These are phyloP conservation scores for Psococerastis gibbosa DNA, from an alignment of 2,888 invertebrate genomes.

Conservation along the genomic window DNA sequence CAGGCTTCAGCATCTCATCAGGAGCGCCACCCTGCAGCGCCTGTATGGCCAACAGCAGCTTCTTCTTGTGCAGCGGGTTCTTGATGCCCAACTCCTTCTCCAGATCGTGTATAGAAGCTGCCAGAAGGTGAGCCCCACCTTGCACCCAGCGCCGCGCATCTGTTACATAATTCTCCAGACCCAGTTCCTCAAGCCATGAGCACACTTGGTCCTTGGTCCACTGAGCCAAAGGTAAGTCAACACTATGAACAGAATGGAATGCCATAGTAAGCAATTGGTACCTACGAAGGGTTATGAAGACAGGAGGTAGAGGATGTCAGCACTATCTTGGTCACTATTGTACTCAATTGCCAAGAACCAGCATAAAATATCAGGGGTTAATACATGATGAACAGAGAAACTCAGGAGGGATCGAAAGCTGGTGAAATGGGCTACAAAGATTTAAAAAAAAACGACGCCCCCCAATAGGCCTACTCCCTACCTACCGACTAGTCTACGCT, in stretches of 20 bases:
- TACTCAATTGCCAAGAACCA: too few species aligned
- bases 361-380: too few species aligned
- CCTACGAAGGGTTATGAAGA: too few species aligned
- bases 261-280: too few species aligned
- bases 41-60: constrained; percentile 47
- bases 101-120: constrained; percentile 57
- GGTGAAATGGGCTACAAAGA: too few species aligned
- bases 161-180: constrained; percentile 55
- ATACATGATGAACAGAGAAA: too few species aligned
- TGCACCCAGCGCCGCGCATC: constrained; percentile 72
- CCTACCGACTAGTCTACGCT: too few species aligned
- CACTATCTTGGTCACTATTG: constrained; percentile 15
- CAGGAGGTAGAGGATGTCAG: too few species aligned
- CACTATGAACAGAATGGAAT: constrained; percentile 11
- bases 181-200: constrained; percentile 61
- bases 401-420: too few species aligned
- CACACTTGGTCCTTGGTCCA: constrained; percentile 67
- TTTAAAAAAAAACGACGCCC: too few species aligned
- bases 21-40: constrained; percentile 38
- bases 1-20: constrained; percentile 29
- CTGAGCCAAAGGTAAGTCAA: constrained; percentile 41
- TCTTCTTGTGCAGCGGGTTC: constrained; percentile 78
- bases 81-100: constrained; percentile 78
- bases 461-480: too few species aligned
- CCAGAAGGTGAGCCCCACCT: constrained; percentile 56